phyloP scores from a whole-genome alignment of 2,113 vertebrate genomes.

The Maccullochella peelii region DNA sequence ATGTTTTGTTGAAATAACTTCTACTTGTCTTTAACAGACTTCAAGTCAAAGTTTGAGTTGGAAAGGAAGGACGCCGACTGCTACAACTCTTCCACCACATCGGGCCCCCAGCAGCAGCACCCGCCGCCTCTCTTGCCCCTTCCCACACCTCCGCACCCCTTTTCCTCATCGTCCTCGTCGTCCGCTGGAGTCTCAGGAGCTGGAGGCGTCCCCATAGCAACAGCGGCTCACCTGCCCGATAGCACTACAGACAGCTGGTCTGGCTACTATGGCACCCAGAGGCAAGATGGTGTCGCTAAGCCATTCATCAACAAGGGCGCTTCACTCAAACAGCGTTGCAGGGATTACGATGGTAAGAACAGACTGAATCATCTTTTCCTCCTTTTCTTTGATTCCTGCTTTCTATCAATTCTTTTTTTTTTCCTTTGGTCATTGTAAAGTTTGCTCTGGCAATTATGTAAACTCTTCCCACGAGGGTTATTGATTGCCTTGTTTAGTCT shows the following conservation, averaged over 20 bases:
- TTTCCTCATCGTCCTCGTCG: constrained; percentile 72
- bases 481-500: constrained; percentile 62
- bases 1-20: neutral
- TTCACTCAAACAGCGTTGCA: constrained; percentile 93
- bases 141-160: constrained; percentile 82
- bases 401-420: neutral
- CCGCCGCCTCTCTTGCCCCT: constrained; percentile 74
- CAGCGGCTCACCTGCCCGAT: constrained; percentile 93
- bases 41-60: constrained; percentile 86
- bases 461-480: constrained; percentile 40
- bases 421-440: neutral
- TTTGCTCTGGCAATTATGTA: neutral
- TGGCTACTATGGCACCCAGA: constrained; percentile 91
- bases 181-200: constrained; percentile 84
- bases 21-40: constrained; percentile 69
- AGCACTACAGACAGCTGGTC: constrained; percentile 98
- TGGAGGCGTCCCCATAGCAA: constrained; percentile 88
- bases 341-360: constrained; percentile 95
- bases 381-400: neutral
- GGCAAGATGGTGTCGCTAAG: constrained; percentile 85
- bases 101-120: constrained; percentile 73
- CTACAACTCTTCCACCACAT: constrained; percentile 85
- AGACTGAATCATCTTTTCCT: neutral
- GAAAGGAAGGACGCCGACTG: constrained; percentile 89
- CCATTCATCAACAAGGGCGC: constrained; percentile 87